These are phyloP conservation scores for Psilopogon haemacephalus DNA, from an alignment of 2,113 vertebrate genomes.

Conservation along the genomic window DNA sequence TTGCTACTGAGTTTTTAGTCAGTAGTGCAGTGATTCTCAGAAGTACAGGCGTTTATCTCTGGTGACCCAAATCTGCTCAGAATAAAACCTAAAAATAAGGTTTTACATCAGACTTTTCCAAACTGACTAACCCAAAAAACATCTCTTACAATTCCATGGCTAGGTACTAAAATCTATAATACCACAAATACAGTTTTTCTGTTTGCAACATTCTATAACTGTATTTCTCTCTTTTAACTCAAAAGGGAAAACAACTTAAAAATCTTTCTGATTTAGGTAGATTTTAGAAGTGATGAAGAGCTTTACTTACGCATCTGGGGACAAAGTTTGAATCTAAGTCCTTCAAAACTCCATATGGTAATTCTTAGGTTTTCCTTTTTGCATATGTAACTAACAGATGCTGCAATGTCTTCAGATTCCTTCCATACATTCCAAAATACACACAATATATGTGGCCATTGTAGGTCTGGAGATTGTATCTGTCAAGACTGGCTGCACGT, in stretches of 20 bases:
- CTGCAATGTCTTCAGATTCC: constrained; percentile 69
- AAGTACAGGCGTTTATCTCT: background rate
- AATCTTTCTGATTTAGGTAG: background rate
- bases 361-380: constrained; percentile 61
- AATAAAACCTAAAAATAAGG: background rate
- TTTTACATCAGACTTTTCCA: background rate
- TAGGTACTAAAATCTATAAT: background rate
- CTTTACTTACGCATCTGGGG: background rate
- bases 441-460: constrained; percentile 47
- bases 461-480: constrained; percentile 78
- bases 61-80: background rate
- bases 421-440: constrained; percentile 77
- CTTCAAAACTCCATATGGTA: constrained; percentile 59
- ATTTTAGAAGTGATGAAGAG: background rate
- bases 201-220: background rate
- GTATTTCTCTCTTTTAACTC: background rate
- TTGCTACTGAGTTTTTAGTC: background rate
- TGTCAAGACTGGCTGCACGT: constrained; percentile 73
- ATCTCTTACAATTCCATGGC: background rate
- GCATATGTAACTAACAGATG: constrained; percentile 66
- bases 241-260: background rate
- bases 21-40: background rate
- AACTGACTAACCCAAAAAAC: background rate
- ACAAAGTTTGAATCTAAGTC: constrained; percentile 38
- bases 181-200: background rate